Evolutionary conservation across 2,888 invertebrate genomes (phyloP), one percentile per base, ranked within the genome.

Genomic region (Ennomos quercinarius): DNA sequence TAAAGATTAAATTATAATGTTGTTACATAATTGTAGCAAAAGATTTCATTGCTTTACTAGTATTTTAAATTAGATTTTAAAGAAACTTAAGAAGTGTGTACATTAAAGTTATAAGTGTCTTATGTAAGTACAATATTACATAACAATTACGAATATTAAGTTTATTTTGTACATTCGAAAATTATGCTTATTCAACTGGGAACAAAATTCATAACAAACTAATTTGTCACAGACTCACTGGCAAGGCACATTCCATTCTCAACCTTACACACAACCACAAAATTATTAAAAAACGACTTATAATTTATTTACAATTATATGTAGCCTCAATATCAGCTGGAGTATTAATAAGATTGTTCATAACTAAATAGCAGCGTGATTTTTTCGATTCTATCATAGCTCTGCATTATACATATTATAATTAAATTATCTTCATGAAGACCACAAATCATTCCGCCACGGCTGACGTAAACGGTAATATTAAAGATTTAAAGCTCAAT

Each of bases 211-310:
- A 47, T 61, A 50, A 47, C 60, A 50, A 57, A 66, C 67, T 52
- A 65, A 70, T 62, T 57, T 67, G 71, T 81, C 77, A 81, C 79
- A 82, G 74, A 73, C 76, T 73, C 77, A 79, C 78, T 82, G 83
- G 83, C 81, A 84, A 84, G 83, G 78, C 64, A 66, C 71, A 74
- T 67, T 68, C 57, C 62, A 66, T 27, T 27, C 47, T 66, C 35
- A 52, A 53, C 68, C 62, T 71, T 52, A 64, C 63, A 72, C 54
- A 63, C 45, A 61, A 60, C 51, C 60, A 63, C 63, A 67, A 35
- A 13, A 44, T 10, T 56, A 42, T 48, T 41, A n/a, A n/a, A n/a
- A n/a, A n/a, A n/a, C n/a, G n/a, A n/a, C 40, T 51, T 70, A 67
- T 27, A 17, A 27, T 65, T 50, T 68, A 63, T 66, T 61, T 60